phyloP scores from a whole-genome alignment of 1,140 invertebrate genomes.

The Drosophila prosaltans region DNA sequence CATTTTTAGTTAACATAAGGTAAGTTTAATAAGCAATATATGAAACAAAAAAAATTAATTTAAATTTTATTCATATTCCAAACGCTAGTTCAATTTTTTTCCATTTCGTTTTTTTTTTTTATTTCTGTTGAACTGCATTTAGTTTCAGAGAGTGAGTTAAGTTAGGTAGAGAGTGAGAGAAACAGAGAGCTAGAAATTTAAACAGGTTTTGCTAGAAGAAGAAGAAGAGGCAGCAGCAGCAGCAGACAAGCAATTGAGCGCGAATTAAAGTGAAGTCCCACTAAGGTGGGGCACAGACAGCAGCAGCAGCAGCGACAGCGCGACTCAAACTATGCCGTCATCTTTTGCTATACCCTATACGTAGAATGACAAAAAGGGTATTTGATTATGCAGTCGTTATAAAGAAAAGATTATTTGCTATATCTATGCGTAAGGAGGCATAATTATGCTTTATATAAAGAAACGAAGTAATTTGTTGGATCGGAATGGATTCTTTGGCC shows the following conservation, averaged over 20 bases:
- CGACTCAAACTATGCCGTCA: constrained; percentile 5
- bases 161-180: not conserved
- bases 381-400: too few species aligned
- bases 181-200: constrained; percentile 38
- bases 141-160: not conserved
- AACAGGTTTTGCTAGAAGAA: constrained; percentile 68
- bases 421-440: too few species aligned
- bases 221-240: constrained; percentile 39
- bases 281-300: constrained; percentile 63
- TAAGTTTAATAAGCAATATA: not conserved
- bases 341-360: constrained; percentile 6
- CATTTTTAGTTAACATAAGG: constrained; percentile 1
- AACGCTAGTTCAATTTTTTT: not conserved
- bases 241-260: constrained; percentile 67
- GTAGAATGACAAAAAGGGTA: not conserved
- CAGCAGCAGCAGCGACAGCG: constrained; percentile 38
- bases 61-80: not conserved
- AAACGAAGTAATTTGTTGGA: too few species aligned
- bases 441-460: too few species aligned
- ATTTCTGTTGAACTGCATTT: not conserved
- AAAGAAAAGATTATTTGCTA: too few species aligned
- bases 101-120: not conserved
- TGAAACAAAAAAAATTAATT: not conserved
- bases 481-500: too few species aligned
- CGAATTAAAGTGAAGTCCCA: constrained; percentile 55